Evolutionary conservation across 2,888 invertebrate species (phyloP).

Genomic region (Cataglyphis rosenhaueri): DNA sequence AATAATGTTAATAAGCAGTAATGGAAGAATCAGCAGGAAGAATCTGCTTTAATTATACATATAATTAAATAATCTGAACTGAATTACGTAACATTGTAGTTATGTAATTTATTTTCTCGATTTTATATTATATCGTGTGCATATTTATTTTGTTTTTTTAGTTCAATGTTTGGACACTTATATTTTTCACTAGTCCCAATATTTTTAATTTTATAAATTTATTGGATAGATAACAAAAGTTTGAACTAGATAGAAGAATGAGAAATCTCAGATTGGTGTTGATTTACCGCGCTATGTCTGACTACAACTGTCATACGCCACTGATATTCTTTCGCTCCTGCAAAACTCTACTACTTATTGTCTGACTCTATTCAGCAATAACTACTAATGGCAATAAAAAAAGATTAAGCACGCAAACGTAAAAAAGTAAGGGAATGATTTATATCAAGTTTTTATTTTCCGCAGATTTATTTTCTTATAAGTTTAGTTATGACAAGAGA

Average conservation of each 20-base stretch:
- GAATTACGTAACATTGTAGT: background rate
- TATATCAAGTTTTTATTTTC: background rate
- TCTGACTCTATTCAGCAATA: constrained; percentile 1
- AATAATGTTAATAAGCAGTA: background rate
- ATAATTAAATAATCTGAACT: background rate
- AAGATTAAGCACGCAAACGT: background rate
- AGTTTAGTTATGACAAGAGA: background rate
- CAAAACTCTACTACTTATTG: constrained; percentile 14
- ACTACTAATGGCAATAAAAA: constrained; percentile 1
- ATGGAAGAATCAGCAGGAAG: background rate
- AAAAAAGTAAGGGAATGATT: background rate
- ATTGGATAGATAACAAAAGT: background rate
- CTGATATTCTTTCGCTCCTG: background rate
- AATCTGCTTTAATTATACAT: background rate
- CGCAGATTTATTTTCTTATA: background rate
- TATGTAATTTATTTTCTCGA: background rate
- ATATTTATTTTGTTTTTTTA: background rate
- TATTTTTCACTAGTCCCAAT: background rate
- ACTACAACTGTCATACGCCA: background rate
- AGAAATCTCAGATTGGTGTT: background rate
- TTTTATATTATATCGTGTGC: background rate
- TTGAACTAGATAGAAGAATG: background rate
- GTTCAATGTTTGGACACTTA: background rate
- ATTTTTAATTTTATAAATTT: constrained; percentile 12
- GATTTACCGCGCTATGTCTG: background rate